Evolutionary conservation across 2,888 invertebrate species (phyloP).

Genomic region (Eurytoma californica): DNA sequence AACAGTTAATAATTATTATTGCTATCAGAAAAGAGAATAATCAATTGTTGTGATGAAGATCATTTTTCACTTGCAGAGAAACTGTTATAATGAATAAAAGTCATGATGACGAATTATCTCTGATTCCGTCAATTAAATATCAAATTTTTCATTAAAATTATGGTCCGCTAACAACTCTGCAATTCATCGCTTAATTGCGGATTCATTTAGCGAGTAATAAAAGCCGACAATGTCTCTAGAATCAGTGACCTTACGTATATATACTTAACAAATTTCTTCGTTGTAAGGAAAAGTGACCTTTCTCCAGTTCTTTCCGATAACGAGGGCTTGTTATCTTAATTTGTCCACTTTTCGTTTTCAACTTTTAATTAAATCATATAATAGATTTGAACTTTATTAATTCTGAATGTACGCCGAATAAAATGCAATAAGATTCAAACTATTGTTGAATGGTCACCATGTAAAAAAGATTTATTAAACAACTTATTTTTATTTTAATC

Average conservation of each 20-base stretch:
- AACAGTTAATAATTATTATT: no score
- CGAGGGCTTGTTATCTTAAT: slow-evolving; percentile 27
- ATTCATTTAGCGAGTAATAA: slow-evolving; percentile 23
- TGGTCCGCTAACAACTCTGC: no score
- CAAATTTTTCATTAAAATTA: slow-evolving; percentile 30
- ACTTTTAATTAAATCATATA: background rate
- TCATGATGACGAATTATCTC: background rate
- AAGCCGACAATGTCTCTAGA: slow-evolving; percentile 1
- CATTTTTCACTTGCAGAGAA: background rate
- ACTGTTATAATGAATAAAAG: background rate
- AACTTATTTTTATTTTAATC: no score
- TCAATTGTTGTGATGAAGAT: no score
- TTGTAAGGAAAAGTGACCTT: slow-evolving; percentile 6
- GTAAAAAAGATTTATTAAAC: no score
- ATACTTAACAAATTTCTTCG: slow-evolving; percentile 9
- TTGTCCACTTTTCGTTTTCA: slow-evolving; percentile 5
- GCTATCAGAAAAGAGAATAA: no score
- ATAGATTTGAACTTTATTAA: background rate
- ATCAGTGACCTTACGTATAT: slow-evolving; percentile 1
- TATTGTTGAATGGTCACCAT: no score
- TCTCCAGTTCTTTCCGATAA: slow-evolving; percentile 3
- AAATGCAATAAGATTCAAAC: no score
- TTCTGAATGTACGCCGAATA: background rate
- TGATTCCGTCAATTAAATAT: background rate
- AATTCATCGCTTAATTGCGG: slow-evolving; percentile 31